These are phyloP conservation scores for Chloroceryle amazona DNA, from an alignment of 2,797 vertebrate genomes.

Conservation along the genomic window DNA sequence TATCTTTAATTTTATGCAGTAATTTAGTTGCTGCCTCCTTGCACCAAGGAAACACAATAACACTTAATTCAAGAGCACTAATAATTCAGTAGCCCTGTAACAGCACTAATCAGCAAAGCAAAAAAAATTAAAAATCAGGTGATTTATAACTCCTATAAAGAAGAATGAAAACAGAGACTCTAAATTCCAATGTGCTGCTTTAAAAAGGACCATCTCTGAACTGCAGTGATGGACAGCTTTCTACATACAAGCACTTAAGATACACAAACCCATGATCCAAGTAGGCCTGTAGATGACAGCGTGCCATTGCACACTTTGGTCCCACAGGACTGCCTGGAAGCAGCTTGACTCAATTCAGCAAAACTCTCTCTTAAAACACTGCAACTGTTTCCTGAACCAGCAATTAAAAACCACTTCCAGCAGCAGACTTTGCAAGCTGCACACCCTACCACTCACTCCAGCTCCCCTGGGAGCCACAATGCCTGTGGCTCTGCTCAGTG, in stretches of 20 bases:
- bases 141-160: not conserved
- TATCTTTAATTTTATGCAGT: not conserved
- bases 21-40: not conserved
- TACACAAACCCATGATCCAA: fast-evolving
- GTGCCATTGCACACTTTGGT: not conserved
- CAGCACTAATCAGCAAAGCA: not conserved
- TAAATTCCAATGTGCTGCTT: not conserved
- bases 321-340: not conserved
- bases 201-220: not conserved
- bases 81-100: not conserved
- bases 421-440: not conserved
- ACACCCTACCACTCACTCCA: not conserved
- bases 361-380: not conserved
- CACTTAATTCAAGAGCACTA: not conserved
- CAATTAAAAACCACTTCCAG: not conserved
- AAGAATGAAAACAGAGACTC: not conserved
- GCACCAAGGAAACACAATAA: not conserved
- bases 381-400: not conserved
- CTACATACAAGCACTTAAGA: not conserved
- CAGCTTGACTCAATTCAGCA: not conserved
- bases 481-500: not conserved
- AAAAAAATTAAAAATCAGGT: not conserved
- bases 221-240: not conserved
- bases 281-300: not conserved
- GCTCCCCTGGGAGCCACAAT: not conserved